Evolutionary conservation across 2,113 vertebrate genomes (phyloP), one percentile per base, ranked within the genome.

Genomic region (Ciconia maguari): DNA sequence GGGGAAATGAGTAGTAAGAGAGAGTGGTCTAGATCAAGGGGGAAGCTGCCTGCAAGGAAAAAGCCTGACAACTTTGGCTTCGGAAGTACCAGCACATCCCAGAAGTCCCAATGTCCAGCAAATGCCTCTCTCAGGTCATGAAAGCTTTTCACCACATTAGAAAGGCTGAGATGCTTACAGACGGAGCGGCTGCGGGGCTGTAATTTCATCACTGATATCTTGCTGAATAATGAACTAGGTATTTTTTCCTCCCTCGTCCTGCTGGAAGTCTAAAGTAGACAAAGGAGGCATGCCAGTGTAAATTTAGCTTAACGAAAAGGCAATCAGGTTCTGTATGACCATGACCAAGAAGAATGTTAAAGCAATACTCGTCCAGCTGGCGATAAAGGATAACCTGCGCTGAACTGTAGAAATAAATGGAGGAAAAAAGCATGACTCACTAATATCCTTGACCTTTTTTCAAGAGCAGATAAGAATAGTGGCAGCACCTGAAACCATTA

Each of bases 221-320:
- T 64, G 18, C 69, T 77, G 62, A 83, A 83, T 83, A 85, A 57
- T 5, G 16, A 84, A 69, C 26, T 51, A 66, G 54, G 16, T 51
- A 29, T 46, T 48, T 88, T 84, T 74, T 72, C 65, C 22, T 79
- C 41, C 51, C 38, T 91, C 4, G 5, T 89, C 41, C 27, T 3
- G 1, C 66, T 93, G 20, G 16, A 95, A 91, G 62, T 74, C 29
- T 76, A 30, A 90, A 80, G 81, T n/a, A 93, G 91, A 71, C 65
- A 89, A 79, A 87, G 57, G 64, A 93, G n/a, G 17, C 55, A 60
- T 60, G 57, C 58, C 60, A 83, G 26, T 75, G 60, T 88, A 91
- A 93, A 70, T 93, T 93, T 62, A 95, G 82, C 75, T 95, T 93
- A 90, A 79, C 4, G 1, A 85, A 71, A 64, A 76, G 42, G 75